Evolutionary conservation across 1,140 invertebrate species (phyloP), one percentile per base, ranked within the genome.

Genomic region (Drosophila virilis): DNA sequence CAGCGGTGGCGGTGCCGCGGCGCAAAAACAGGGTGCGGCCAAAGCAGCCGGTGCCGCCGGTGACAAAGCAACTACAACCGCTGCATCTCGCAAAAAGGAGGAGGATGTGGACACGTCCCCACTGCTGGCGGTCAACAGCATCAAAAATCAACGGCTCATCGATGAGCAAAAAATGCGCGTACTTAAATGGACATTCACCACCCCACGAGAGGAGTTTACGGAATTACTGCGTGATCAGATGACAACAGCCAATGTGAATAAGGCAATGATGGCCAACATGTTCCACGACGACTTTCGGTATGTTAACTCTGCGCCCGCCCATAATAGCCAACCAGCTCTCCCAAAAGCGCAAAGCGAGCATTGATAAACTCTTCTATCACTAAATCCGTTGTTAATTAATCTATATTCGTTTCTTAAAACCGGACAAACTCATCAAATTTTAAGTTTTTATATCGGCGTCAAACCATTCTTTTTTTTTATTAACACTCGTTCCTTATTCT

Each of bases 171-270:
- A 97, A 92, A 93, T 98, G 28, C 98, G 97, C 91, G 95, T 96
- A 1, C 93, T 99, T 3, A 98, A 98, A 92, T 99, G 98, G 98
- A 99, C 99, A 89, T 99, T 99, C 84, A 96, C 96, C 0, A 95
- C 96, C 0, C 98, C 98, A 0, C 94, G 97, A 33, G 96, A 97
- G 90, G 98, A 99, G 89, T 99, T 99, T 93, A 96, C 98, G 15
- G 97, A 98, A 33, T 94, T 98, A 66, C 92, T 99, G 10, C 96
- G 96, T 79, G 96, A 97, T 77, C 97, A 99, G 90, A 99, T 99
- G 97, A 94, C 94, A 1, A 94, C 94, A 10, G 97, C 97, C 0
- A 96, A 96, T 79, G 95, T 99, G 28, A 98, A 98, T 91, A 97
- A 96, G 90, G 95, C 94, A 62, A 93, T 99, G 2, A 95, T 98